Conservation (phyloP, 2,888 invertebrate genomes). For the Epinotia brunnichana region DNA sequence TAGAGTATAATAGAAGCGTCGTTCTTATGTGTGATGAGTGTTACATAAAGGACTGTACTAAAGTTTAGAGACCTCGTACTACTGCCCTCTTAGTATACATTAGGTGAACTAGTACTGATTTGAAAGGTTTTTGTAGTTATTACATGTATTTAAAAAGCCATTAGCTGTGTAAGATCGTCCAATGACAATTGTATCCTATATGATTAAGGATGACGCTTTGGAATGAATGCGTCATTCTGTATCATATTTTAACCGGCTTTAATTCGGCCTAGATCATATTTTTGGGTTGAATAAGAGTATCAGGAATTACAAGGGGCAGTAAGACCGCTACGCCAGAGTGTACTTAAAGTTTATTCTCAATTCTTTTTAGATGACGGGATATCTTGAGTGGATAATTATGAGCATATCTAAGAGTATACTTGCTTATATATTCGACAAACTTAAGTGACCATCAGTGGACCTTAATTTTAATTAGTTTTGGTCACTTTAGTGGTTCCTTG, state of each 20-base stretch:
- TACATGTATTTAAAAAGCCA: not conserved
- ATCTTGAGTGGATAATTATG: not conserved
- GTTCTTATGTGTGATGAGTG: conserved; percentile 31
- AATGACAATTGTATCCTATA: not conserved
- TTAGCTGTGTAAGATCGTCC: not conserved
- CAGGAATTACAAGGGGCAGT: not conserved
- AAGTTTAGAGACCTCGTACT: conserved; percentile 4
- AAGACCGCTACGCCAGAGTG: not conserved
- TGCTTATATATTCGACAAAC: not conserved
- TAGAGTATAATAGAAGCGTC: conserved; percentile 27
- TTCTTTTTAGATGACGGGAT: not conserved
- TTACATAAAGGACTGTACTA: conserved; percentile 18
- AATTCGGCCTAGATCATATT: not conserved
- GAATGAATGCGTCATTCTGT: no score
- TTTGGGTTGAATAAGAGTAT: not conserved
- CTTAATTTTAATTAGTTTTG: not conserved
- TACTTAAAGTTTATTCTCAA: not conserved
- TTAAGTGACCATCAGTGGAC: not conserved
- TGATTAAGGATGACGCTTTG: not conserved
- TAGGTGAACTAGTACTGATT: conserved; percentile 2
- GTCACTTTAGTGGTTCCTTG: not conserved
- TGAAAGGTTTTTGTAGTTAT: not conserved
- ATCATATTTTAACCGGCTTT: no score
- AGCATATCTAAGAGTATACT: not conserved
- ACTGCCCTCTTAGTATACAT: conserved; percentile 10